These are phyloP conservation scores for Nyctalus aviator DNA, from an alignment of 2,797 vertebrate genomes.

Conservation along the genomic window DNA sequence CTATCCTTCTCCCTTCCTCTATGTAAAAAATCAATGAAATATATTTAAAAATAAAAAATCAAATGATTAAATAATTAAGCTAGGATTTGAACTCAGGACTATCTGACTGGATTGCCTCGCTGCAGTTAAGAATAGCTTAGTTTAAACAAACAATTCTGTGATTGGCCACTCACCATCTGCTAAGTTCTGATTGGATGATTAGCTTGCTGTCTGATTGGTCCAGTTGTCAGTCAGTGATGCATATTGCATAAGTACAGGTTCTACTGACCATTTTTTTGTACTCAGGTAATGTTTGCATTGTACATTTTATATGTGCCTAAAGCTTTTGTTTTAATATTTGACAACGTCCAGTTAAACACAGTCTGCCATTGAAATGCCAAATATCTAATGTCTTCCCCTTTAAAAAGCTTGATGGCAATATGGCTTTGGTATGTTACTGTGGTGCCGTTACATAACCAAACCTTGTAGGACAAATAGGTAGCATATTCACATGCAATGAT, in stretches of 20 bases:
- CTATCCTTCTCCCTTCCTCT: too few relatives aligned
- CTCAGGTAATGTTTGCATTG: constrained; percentile 26
- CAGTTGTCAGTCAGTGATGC: neutral
- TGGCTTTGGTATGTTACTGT: constrained; percentile 6
- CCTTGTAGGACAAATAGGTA: constrained; percentile 18
- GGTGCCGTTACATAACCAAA: constrained; percentile 22
- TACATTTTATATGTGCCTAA: constrained; percentile 5
- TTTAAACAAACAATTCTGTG: neutral
- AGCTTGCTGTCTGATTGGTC: constrained; percentile 16
- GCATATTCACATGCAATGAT: neutral
- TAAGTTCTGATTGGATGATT: constrained; percentile 20
- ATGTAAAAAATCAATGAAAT: too few relatives aligned
- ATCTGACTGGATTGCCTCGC: neutral
- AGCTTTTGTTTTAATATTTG: constrained; percentile 61
- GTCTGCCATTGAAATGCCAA: constrained; percentile 42
- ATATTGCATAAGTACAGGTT: neutral
- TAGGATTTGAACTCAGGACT: constrained; percentile 30
- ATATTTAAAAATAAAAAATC: too few relatives aligned
- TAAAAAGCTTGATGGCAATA: constrained; percentile 41
- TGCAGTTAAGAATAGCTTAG: neutral
- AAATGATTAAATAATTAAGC: neutral
- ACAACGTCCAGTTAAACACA: constrained; percentile 34
- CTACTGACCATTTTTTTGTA: neutral
- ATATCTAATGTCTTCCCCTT: neutral
- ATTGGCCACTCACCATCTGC: neutral